These are phyloP conservation scores for Dipodomys stephensi DNA, from an alignment of 2,113 vertebrate genomes.

Conservation along the genomic window DNA sequence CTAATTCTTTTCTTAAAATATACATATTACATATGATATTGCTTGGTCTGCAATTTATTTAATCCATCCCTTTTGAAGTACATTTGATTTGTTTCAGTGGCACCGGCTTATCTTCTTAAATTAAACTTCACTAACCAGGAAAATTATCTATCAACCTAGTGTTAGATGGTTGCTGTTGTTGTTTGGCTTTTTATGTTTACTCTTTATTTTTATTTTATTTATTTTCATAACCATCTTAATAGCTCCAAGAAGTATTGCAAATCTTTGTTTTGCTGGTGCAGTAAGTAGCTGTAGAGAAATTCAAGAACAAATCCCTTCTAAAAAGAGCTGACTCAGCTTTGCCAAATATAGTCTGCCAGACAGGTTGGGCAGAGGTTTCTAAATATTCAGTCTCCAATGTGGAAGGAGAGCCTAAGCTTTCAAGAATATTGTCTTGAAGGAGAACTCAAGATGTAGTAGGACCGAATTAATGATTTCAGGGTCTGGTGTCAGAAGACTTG, in stretches of 20 bases:
- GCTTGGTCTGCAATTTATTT: constrained; percentile 14
- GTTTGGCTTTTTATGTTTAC: constrained; percentile 9
- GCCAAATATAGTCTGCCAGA: not conserved
- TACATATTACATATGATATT: not conserved
- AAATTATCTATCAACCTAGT: not conserved
- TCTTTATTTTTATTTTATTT: constrained; percentile 24
- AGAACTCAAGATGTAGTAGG: not conserved
- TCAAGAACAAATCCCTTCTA: constrained; percentile 30
- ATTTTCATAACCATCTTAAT: constrained; percentile 48
- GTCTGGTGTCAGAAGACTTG: not conserved
- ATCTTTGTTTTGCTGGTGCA: constrained; percentile 27
- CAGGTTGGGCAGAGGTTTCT: not conserved
- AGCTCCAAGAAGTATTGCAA: not conserved
- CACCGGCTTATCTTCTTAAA: constrained; percentile 26
- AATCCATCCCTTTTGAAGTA: constrained; percentile 12
- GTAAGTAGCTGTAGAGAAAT: constrained; percentile 19
- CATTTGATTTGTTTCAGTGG: constrained; percentile 27
- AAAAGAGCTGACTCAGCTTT: constrained; percentile 12
- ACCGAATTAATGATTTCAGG: not conserved
- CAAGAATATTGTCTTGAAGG: not conserved
- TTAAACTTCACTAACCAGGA: constrained; percentile 35
- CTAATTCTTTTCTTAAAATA: not conserved
- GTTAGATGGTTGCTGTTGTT: not conserved
- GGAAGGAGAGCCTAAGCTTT: not conserved
- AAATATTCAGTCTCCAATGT: not conserved